Percentiles rank a stretch among this genome's conserved stretches.
phyloP scores from a whole-genome alignment of 2,113 vertebrate genomes.

The Saimiri boliviensis region DNA sequence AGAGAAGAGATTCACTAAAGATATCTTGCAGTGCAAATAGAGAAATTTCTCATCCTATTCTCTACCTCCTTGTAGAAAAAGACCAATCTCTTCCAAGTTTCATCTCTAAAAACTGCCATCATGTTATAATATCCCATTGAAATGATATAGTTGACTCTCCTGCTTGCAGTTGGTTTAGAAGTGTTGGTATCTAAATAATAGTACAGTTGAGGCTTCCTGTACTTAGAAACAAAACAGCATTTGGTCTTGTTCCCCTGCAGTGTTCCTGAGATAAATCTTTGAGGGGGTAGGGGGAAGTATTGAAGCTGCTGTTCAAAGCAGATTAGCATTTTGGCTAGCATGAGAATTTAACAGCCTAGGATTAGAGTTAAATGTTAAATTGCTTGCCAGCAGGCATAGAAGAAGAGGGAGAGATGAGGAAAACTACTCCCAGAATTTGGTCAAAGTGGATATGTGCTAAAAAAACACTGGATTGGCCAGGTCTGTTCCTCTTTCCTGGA shows the following conservation, averaged over 20 bases:
- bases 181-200: background rate
- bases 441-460: background rate
- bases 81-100: background rate
- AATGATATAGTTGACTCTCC: background rate
- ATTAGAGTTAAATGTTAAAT: background rate
- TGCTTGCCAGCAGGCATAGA: background rate
- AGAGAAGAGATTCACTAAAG: constrained; percentile 20
- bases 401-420: background rate
- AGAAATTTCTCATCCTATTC: background rate
- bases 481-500: background rate
- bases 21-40: background rate
- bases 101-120: background rate
- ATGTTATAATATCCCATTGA: background rate
- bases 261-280: background rate
- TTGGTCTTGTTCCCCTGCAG: background rate
- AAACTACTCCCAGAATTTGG: background rate
- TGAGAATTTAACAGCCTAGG: background rate
- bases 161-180: background rate
- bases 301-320: background rate
- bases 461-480: background rate
- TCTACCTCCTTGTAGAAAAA: background rate
- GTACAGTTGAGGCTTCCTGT: background rate
- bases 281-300: rapidly evolving
- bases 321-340: background rate
- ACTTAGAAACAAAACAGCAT: background rate